Evolutionary conservation across 2,797 vertebrate species (phyloP).

Genomic region (Masticophis lateralis): DNA sequence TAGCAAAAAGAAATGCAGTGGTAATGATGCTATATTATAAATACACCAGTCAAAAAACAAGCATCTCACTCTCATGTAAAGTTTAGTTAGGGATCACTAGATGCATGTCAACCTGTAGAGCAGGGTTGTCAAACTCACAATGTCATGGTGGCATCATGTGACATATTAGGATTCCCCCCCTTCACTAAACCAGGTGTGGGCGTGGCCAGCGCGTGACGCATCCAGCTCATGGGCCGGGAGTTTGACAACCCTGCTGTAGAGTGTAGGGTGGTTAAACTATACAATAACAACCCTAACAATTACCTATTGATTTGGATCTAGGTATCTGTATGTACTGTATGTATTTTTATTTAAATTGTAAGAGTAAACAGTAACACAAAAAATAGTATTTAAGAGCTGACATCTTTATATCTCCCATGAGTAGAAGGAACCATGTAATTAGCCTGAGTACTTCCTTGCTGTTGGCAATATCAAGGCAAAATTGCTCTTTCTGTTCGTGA

Average conservation of each 20-base stretch:
- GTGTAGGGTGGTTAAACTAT: neutral
- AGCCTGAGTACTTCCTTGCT: neutral
- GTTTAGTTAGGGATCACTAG: neutral
- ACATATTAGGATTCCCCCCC: no score
- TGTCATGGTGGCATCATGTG: no score
- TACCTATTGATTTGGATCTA: neutral
- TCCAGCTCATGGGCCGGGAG: no score
- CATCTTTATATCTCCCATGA: neutral
- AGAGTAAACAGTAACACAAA: neutral
- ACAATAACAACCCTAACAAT: no score
- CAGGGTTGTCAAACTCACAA: no score
- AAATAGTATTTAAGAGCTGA: neutral
- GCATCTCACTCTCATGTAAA: neutral
- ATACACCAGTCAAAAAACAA: neutral
- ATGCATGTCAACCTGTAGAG: neutral
- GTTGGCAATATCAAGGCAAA: no score
- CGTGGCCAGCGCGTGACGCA: rapidly evolving
- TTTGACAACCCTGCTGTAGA: neutral
- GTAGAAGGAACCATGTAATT: neutral
- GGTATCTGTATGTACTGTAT: neutral
- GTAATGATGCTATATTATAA: neutral
- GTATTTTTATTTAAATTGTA: neutral
- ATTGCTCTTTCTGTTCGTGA: neutral
- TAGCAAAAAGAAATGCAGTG: neutral
- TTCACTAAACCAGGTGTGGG: no score